Evolutionary conservation across 1,140 invertebrate species (phyloP).

Genomic region (Rhagoletis pomonella): DNA sequence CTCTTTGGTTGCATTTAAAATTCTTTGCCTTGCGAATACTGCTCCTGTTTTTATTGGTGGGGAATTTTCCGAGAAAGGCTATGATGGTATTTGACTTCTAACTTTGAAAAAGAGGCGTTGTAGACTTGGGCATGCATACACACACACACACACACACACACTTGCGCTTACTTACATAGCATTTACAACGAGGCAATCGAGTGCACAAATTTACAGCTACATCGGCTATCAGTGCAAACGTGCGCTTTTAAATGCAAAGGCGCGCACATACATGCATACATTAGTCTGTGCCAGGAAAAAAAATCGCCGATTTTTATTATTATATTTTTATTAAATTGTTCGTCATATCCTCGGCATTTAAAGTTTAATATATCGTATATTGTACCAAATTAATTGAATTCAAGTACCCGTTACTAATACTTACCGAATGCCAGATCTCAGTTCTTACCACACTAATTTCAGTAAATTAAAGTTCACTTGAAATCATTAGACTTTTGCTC

Average conservation of each 20-base stretch:
- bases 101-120: neutral
- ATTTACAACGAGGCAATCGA: neutral
- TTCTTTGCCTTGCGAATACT: slow-evolving; percentile 1
- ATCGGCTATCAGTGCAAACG: neutral
- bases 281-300: neutral
- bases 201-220: slow-evolving; percentile 11
- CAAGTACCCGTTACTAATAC: no score
- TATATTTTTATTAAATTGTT: no score
- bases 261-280: neutral
- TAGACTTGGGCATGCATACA: neutral
- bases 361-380: no score
- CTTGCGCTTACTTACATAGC: neutral
- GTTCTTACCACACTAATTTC: no score
- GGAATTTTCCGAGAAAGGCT: slow-evolving; percentile 14
- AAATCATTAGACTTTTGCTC: no score
- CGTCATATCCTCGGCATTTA: no score
- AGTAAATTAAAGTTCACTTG: no score
- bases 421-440: no score
- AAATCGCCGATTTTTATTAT: no score
- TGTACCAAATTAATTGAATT: no score
- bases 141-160: neutral
- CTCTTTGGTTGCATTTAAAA: slow-evolving; percentile 54
- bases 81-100: neutral
- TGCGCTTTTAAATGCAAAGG: neutral
- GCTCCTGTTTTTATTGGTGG: slow-evolving; percentile 6